phyloP scores from a whole-genome alignment of 2,113 vertebrate genomes.

The Oncorhynchus gorbuscha region DNA sequence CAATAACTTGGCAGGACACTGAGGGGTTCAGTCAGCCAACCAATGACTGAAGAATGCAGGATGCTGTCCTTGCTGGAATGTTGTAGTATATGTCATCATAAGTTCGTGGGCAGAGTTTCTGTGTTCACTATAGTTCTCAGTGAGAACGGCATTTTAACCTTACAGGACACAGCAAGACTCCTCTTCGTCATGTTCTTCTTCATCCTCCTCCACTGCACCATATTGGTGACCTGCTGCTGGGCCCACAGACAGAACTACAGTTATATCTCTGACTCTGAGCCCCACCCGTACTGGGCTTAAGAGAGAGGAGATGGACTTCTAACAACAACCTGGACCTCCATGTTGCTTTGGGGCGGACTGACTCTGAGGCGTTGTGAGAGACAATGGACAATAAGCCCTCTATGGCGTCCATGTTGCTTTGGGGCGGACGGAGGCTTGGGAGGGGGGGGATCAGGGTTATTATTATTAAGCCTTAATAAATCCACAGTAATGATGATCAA shows the following conservation, averaged over 20 bases:
- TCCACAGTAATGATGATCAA: not conserved
- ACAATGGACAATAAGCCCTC: too few species aligned
- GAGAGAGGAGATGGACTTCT: too few species aligned
- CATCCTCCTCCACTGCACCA: constrained; percentile 67
- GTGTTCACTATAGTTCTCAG: constrained; percentile 68
- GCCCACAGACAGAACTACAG: constrained; percentile 5
- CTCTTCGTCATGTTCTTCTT: not conserved
- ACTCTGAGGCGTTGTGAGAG: too few species aligned
- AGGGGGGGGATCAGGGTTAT: not conserved
- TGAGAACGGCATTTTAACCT: constrained; percentile 66
- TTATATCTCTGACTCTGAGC: too few species aligned
- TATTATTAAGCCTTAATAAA: constrained; percentile 18
- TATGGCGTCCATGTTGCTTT: too few species aligned
- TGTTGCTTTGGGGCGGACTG: not conserved
- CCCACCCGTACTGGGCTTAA: too few species aligned
- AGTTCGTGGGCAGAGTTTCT: constrained; percentile 22
- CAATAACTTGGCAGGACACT: not conserved
- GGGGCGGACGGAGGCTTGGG: too few species aligned
- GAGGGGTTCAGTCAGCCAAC: constrained; percentile 9
- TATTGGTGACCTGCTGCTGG: constrained; percentile 69
- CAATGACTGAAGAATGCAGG: not conserved
- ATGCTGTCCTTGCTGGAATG: constrained; percentile 14
- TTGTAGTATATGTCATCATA: not conserved
- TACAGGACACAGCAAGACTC: constrained; percentile 6
- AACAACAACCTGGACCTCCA: not conserved